Evolutionary conservation across 2,797 vertebrate genomes (phyloP).

Genomic region (Enteromius radiatus): DNA sequence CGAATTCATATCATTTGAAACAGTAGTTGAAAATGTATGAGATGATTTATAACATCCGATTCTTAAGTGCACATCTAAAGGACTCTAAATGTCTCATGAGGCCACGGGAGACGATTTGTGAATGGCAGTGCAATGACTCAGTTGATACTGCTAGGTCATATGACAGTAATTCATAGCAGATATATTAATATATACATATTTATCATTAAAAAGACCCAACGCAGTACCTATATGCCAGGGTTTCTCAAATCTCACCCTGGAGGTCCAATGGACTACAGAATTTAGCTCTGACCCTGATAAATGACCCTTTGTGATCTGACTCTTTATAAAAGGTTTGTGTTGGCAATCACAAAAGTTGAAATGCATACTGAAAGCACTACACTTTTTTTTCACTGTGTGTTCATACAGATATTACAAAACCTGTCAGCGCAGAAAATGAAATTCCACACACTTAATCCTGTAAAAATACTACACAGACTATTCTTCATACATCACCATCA

Average conservation of each 20-base stretch:
- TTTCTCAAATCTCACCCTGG: no score
- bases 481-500: conserved; percentile 32
- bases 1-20: background rate
- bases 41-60: background rate
- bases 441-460: background rate
- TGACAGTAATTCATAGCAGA: background rate
- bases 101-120: background rate
- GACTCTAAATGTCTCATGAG: background rate
- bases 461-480: conserved; percentile 2
- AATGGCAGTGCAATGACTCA: background rate
- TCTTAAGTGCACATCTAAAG: background rate
- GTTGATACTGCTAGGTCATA: background rate
- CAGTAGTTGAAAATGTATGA: background rate
- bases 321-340: background rate
- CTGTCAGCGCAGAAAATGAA: conserved; percentile 7
- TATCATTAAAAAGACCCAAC: background rate
- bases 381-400: background rate
- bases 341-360: background rate
- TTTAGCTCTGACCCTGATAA: no score
- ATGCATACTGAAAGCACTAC: background rate
- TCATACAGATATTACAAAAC: background rate
- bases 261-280: no score
- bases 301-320: no score
- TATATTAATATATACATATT: background rate
- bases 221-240: background rate